Base-by-base conservation (phyloP, 1,140 invertebrate genomes). In the Panagrolaimus sp. region DNA sequence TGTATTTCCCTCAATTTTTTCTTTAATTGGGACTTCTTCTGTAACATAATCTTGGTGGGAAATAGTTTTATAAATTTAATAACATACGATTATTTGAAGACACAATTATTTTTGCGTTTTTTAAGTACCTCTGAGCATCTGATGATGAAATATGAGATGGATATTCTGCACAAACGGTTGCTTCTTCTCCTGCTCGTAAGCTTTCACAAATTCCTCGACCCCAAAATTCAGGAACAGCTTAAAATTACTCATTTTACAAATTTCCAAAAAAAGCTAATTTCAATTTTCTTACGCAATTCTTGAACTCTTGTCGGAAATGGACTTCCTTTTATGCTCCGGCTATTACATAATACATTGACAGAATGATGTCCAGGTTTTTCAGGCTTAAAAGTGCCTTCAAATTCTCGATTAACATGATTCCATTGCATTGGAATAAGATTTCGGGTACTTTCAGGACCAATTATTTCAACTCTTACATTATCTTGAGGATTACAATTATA, bases 271-370 rank as follows among this genome's bases (percentile, higher is more conserved):
- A 26, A 17, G 9, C 0, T 52, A 8, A 15, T 52, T 47, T 47
- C 21, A 47, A 58, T 26, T 1, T 12, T 1, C 52, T 1, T 58
- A 58, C 52, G 52, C 17, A 58, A 21, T 21, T 58, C 28, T 17
- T 58, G 52, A 21, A 58, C 52, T n/a, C 52, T n/a, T 21, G 52
- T 58, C 15, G 52, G 52, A 28, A 58, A 58, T 21, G 52, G 52
- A n/a, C 52, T 58, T 58, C 52, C 52, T 58, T 58, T 58, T 12
- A 58, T 58, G 52, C 28, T 58, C 4, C 52, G 52, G n/a, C 52
- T 58, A 28, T 58, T 58, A n/a, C 52, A 58, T 28, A 58, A 58
- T 1, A 58, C 52, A 58, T 58, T 58, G 21, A 58, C 52, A 58
- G 52, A 58, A 28, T 58, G 52, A 58, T 58, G 52, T 4, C 52